Conservation (phyloP, 2,113 vertebrate species). For the Tiliqua scincoides region DNA sequence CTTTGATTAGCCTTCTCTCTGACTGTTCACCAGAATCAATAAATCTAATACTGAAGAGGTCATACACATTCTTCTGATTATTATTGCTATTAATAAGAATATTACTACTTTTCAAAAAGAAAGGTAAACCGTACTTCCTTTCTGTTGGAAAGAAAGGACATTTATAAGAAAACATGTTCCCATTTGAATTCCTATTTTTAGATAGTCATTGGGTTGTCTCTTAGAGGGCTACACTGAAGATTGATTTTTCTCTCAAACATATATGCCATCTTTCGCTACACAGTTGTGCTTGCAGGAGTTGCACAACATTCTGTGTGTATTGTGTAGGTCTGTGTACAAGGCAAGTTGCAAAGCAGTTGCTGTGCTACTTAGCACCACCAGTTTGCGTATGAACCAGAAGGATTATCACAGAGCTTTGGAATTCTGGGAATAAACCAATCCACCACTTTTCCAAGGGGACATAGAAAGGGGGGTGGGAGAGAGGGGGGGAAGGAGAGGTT, state of each 20-base stretch:
- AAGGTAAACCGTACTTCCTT: neutral
- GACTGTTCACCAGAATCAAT: neutral
- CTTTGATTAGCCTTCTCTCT: neutral
- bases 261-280: neutral
- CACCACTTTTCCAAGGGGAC: constrained; percentile 76
- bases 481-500: constrained; percentile 40
- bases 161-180: neutral
- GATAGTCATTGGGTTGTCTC: neutral
- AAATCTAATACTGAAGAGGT: neutral
- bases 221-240: neutral
- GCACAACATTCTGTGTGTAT: neutral
- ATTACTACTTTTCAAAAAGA: no score
- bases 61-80: neutral
- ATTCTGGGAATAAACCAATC: constrained; percentile 74
- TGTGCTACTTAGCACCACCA: constrained; percentile 13
- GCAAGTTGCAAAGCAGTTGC: constrained; percentile 6
- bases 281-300: neutral
- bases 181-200: neutral
- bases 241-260: neutral
- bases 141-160: neutral
- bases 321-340: neutral
- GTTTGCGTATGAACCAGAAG: constrained; percentile 60
- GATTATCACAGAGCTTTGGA: constrained; percentile 65
- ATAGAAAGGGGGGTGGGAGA: constrained; percentile 71
- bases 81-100: no score